A percentile compares a stretch with the other conserved stretches of the same genome.
Evolutionary conservation across 2,888 invertebrate genomes (phyloP).

Genomic region (Galeopsomyia nigrocyanea): DNA sequence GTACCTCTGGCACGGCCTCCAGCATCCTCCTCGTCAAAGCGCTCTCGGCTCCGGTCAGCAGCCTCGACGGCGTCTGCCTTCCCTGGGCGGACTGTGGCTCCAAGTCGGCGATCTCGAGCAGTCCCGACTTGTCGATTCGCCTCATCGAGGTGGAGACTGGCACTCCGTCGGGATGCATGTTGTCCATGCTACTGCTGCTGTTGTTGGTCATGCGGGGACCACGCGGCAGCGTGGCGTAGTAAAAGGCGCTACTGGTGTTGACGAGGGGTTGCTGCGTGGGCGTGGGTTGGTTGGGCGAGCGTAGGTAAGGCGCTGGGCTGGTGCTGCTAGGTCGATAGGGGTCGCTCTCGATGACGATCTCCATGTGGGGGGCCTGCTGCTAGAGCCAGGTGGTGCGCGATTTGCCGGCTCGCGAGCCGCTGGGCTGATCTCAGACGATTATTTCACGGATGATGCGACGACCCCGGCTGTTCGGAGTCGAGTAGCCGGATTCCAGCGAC

Average conservation of each 20-base stretch:
- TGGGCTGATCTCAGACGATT: slow-evolving; percentile 80
- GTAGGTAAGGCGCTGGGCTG: slow-evolving; percentile 44
- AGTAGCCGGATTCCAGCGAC: slow-evolving; percentile 93
- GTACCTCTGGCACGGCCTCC: slow-evolving; percentile 63
- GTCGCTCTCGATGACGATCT: slow-evolving; percentile 65
- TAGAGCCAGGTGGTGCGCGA: slow-evolving; percentile 68
- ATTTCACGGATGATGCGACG: slow-evolving; percentile 94
- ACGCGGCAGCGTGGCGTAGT: slow-evolving; percentile 56
- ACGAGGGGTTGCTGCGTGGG: slow-evolving; percentile 39
- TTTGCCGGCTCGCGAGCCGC: slow-evolving; percentile 67
- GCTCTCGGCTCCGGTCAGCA: slow-evolving; percentile 50
- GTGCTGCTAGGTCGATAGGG: slow-evolving; percentile 48
- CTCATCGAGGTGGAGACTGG: slow-evolving; percentile 56
- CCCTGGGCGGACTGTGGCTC: slow-evolving; percentile 46
- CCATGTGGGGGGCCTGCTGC: slow-evolving; percentile 67
- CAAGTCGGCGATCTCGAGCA: slow-evolving; percentile 60
- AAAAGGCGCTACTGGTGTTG: slow-evolving; percentile 44
- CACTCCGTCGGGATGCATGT: slow-evolving; percentile 50
- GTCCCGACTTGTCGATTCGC: slow-evolving; percentile 63
- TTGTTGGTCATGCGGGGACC: slow-evolving; percentile 43
- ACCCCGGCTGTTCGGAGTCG: slow-evolving; percentile 93
- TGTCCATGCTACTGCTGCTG: slow-evolving; percentile 45
- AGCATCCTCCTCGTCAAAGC: slow-evolving; percentile 58
- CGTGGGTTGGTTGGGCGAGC: slow-evolving; percentile 46
- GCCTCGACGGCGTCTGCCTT: slow-evolving; percentile 29